Evolutionary conservation across 2,797 vertebrate genomes (phyloP), one percentile per base, ranked within the genome.

Genomic region (Acestrorhynchus altus): DNA sequence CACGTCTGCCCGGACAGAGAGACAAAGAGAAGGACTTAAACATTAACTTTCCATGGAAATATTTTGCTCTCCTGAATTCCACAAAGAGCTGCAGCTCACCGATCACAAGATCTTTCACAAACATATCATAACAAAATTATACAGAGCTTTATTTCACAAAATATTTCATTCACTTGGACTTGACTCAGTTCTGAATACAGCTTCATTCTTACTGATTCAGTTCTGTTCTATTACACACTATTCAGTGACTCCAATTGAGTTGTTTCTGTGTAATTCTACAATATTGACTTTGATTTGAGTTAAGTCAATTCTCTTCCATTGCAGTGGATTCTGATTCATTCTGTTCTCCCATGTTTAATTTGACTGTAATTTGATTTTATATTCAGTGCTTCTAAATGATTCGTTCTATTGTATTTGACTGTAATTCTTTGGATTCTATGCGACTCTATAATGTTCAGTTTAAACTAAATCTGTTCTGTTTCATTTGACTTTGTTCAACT

Each of bases 21-120:
- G 13, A 60, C n/a, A 63, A 60, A 49, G 54, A 57, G 22, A 31
- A 39, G 15, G 0, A 24, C 22, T 47, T 77, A 60, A 69, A 77
- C 59, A 77, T 77, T 77, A 71, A 77, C 76, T 64, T 35, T 26
- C 20, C 35, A 11, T 12, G 67, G 44, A 54, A 28, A 12, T 5
- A 20, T 24, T 71, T 70, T n/a, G 15, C 52, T 46, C 31, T 8
- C 42, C 49, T 4, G 13, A 40, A 46, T 31, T 56, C 22, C 51
- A 5, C 51, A 54, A 0, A 10, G n/a, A 22, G 20, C 51, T 24
- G 51, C 1, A 56, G 22, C 20, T 11, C n/a, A 22, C 52, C 52
- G 5, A n/a, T 26, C 20, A 56, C 0, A 0, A 20, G 16, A 18
- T 9, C 49, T n/a, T n/a, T 52, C 49, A n/a, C 49, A 9, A 9